Evolutionary conservation across 2,797 vertebrate species (phyloP).

Genomic region (Tapera naevia): DNA sequence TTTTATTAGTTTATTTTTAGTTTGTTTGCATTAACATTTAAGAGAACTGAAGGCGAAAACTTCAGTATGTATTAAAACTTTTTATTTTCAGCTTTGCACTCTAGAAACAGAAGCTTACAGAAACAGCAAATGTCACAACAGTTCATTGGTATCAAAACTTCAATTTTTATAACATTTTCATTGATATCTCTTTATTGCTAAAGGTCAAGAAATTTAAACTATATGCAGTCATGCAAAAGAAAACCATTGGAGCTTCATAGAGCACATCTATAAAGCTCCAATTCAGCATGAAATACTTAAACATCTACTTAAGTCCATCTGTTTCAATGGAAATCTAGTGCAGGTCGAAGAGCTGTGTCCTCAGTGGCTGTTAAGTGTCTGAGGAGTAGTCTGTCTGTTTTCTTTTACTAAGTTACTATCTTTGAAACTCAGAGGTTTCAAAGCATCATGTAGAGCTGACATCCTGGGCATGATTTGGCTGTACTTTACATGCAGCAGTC

Average conservation of each 20-base stretch:
- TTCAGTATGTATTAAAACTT: neutral
- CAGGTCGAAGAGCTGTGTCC: neutral
- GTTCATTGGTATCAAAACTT: neutral
- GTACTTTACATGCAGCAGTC: neutral
- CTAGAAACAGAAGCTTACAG: neutral
- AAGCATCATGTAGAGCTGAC: neutral
- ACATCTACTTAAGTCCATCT: neutral
- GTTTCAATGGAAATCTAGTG: neutral
- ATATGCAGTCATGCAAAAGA: neutral
- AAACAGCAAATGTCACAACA: neutral
- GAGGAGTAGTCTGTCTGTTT: neutral
- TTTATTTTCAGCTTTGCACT: neutral
- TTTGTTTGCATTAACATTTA: neutral
- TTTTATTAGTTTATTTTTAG: neutral
- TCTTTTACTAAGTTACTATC: neutral
- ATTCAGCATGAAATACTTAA: neutral
- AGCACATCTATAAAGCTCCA: neutral
- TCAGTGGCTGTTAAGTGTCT: neutral
- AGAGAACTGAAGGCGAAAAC: neutral
- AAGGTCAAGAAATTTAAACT: neutral
- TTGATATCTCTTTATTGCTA: neutral
- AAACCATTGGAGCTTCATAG: neutral
- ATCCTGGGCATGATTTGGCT: neutral
- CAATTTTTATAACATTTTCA: neutral
- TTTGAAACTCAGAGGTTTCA: neutral